These are phyloP conservation scores for Hystrix brachyura DNA, from an alignment of 2,113 vertebrate species.

Conservation along the genomic window DNA sequence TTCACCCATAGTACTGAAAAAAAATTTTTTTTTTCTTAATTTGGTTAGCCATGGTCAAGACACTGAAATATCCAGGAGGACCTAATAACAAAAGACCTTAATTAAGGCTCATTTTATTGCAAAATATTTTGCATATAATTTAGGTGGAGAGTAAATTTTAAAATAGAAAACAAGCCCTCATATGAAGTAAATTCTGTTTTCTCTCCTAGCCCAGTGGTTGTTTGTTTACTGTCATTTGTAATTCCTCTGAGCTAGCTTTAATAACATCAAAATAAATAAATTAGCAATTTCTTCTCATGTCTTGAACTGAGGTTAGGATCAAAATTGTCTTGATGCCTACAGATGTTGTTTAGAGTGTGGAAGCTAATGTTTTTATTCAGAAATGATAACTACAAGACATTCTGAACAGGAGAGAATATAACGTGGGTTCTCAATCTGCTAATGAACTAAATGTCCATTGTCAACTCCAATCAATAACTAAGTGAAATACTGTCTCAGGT, in stretches of 20 bases:
- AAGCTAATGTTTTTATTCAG: slow-evolving; percentile 20
- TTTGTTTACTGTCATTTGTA: slow-evolving; percentile 34
- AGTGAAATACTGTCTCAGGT: not conserved
- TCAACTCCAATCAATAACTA: not conserved
- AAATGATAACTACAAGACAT: not conserved
- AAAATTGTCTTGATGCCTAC: not conserved
- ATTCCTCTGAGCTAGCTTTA: not conserved
- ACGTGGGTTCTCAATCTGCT: not conserved
- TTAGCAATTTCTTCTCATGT: not conserved
- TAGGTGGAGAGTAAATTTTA: not conserved
- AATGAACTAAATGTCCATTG: not conserved
- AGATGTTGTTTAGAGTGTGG: not conserved
- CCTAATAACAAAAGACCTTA: not conserved
- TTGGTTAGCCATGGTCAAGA: slow-evolving; percentile 33
- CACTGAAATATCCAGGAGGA: not conserved
- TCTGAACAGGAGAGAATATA: not conserved
- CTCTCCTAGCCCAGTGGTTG: not conserved
- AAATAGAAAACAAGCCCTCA: not conserved
- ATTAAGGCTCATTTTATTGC: not conserved
- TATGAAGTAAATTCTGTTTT: not conserved
- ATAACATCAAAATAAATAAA: not conserved
- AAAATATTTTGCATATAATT: not conserved
- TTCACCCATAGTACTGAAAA: not conserved
- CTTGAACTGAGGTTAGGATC: not conserved
- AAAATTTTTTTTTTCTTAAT: not conserved